Conservation (phyloP, 1,140 invertebrate species). For the Onthophagus taurus region DNA sequence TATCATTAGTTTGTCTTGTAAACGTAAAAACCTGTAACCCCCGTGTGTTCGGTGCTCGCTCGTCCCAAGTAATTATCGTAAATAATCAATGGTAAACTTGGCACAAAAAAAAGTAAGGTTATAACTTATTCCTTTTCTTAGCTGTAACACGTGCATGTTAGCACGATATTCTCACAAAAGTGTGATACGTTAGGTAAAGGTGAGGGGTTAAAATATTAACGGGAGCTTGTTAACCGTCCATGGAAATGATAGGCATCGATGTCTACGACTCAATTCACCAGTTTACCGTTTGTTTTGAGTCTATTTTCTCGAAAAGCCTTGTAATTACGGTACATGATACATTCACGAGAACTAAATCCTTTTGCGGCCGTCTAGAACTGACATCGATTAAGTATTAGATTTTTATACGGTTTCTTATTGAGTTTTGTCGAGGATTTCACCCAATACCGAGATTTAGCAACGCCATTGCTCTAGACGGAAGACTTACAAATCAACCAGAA, state of each 20-base stretch:
- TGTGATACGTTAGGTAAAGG: slow-evolving; percentile 4
- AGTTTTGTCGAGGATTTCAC: slow-evolving; percentile 8
- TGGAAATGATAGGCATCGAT: slow-evolving; percentile 19
- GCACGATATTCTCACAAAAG: slow-evolving; percentile 20
- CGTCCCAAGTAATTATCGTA: no score
- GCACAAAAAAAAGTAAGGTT: slow-evolving; percentile 3
- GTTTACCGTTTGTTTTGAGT: neutral
- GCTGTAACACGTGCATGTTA: slow-evolving; percentile 12
- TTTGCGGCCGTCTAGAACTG: no score
- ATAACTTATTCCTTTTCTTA: slow-evolving; percentile 21
- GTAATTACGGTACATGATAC: no score
- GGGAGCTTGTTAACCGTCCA: slow-evolving; percentile 5
- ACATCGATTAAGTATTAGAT: slow-evolving; percentile 9
- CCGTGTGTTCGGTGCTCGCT: no score
- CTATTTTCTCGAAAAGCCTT: no score
- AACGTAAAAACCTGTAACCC: no score
- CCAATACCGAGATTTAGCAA: slow-evolving; percentile 8
- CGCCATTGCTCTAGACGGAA: slow-evolving; percentile 16
- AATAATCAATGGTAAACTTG: neutral
- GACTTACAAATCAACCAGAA: slow-evolving; percentile 20
- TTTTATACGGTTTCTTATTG: slow-evolving; percentile 18
- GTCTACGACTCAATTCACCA: slow-evolving; percentile 18
- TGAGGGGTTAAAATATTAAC: slow-evolving; percentile 13
- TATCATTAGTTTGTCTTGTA: no score
- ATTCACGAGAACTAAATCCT: no score